Conservation (phyloP, 2,797 vertebrate genomes). For the Urosaurus nigricauda region DNA sequence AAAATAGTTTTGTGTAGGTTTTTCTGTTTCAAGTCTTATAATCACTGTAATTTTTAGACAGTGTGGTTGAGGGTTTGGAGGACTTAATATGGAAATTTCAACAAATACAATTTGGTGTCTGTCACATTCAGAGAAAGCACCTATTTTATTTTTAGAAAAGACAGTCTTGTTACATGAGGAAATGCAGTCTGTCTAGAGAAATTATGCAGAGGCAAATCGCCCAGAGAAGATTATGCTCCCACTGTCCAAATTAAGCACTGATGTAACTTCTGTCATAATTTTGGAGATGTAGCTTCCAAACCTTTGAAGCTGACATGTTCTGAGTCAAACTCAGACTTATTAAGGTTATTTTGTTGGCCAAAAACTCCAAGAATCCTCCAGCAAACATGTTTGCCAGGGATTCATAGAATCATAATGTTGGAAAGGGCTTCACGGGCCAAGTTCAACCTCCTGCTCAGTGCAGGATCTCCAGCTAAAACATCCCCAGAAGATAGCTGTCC, state of each 20-base stretch:
- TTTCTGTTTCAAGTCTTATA: not conserved
- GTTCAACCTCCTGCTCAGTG: too few relatives aligned
- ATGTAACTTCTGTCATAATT: not conserved
- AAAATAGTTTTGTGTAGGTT: not conserved
- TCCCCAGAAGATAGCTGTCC: too few relatives aligned
- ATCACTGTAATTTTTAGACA: not conserved
- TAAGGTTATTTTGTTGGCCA: not conserved
- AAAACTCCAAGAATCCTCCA: not conserved
- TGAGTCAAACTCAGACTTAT: not conserved
- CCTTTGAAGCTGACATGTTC: not conserved
- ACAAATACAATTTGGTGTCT: not conserved
- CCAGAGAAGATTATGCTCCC: not conserved
- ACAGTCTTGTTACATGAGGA: not conserved
- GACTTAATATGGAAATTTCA: not conserved
- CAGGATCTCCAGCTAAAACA: too few relatives aligned
- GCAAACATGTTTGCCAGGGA: too few relatives aligned
- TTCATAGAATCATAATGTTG: not conserved
- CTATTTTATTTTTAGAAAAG: constrained; percentile 4
- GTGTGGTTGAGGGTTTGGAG: not conserved
- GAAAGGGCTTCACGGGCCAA: too few relatives aligned
- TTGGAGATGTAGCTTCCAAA: not conserved
- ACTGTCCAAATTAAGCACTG: not conserved
- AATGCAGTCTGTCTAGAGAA: not conserved
- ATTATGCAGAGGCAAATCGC: not conserved
- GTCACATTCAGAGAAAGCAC: not conserved